Evolutionary conservation across 2,888 invertebrate species (phyloP).

Genomic region (Mesorhabditis belari): DNA sequence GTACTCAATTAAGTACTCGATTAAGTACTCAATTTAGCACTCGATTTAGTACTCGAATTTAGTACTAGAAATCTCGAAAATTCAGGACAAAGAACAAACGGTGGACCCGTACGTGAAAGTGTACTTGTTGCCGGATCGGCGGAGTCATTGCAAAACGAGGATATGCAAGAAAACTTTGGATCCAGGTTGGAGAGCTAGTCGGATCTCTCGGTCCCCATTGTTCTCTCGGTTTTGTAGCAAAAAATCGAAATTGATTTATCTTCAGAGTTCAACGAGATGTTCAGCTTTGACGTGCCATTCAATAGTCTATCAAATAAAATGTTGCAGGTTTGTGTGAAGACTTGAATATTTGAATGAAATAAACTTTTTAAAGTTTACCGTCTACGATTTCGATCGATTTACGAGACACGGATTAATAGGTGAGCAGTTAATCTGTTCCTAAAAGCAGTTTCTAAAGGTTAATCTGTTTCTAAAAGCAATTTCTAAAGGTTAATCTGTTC

Average conservation of each 20-base stretch:
- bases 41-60: too few species aligned
- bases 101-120: slow-evolving; percentile 80
- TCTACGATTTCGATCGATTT: slow-evolving; percentile 81
- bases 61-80: not conserved
- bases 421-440: too few species aligned
- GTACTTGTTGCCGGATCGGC: slow-evolving; percentile 74
- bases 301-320: slow-evolving; percentile 71
- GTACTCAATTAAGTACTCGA: too few species aligned
- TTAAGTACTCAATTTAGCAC: too few species aligned
- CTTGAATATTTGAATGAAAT: not conserved
- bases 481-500: too few species aligned
- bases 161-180: slow-evolving; percentile 48
- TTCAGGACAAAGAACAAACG: slow-evolving; percentile 2
- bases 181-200: too few species aligned
- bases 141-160: slow-evolving; percentile 79
- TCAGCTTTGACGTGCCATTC: slow-evolving; percentile 73
- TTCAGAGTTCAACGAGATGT: slow-evolving; percentile 59
- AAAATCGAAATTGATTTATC: not conserved
- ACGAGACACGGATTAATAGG: slow-evolving; percentile 74
- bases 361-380: slow-evolving; percentile 62
- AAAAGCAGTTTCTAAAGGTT: too few species aligned
- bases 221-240: too few species aligned
- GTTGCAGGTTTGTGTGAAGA: slow-evolving; percentile 56
- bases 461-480: too few species aligned
- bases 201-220: too few species aligned